Evolutionary conservation across 2,888 invertebrate species (phyloP).

Genomic region (Lymantria dispar): DNA sequence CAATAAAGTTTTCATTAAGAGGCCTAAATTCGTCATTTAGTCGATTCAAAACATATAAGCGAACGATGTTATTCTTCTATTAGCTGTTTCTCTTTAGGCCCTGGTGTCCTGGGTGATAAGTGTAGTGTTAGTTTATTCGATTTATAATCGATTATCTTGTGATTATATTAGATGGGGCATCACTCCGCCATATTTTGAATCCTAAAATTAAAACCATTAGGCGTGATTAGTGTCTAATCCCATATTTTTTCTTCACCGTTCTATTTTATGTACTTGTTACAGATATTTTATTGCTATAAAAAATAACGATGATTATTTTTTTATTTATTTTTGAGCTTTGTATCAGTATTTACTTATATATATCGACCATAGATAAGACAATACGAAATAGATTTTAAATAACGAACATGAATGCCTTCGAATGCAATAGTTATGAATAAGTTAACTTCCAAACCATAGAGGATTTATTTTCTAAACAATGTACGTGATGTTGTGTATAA

Average conservation of each 20-base stretch:
- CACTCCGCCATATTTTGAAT: conserved; percentile 19
- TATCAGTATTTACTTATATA: conserved; percentile 39
- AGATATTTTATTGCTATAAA: not conserved
- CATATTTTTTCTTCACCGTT: not conserved
- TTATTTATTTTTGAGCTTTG: not conserved
- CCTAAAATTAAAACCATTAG: conserved; percentile 28
- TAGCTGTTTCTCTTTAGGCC: conserved; percentile 33
- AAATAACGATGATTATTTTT: not conserved
- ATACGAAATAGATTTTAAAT: conserved; percentile 73
- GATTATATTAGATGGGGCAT: conserved; percentile 24
- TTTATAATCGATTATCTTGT: conserved; percentile 15
- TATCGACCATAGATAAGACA: conserved; percentile 80
- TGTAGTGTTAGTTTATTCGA: conserved; percentile 33
- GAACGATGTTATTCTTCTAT: conserved; percentile 29
- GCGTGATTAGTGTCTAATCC: conserved; percentile 11
- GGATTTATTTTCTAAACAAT: conserved; percentile 70
- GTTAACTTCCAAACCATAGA: conserved; percentile 63
- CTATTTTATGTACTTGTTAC: not conserved
- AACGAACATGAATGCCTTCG: conserved; percentile 66
- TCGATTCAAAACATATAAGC: conserved; percentile 16
- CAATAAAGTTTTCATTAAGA: too few relatives aligned
- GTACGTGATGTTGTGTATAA: conserved; percentile 54
- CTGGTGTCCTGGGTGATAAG: conserved; percentile 32
- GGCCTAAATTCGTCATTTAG: too few relatives aligned
- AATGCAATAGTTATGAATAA: conserved; percentile 76